phyloP scores from a whole-genome alignment of 2,888 invertebrate species.

The Panzeria rudis region DNA sequence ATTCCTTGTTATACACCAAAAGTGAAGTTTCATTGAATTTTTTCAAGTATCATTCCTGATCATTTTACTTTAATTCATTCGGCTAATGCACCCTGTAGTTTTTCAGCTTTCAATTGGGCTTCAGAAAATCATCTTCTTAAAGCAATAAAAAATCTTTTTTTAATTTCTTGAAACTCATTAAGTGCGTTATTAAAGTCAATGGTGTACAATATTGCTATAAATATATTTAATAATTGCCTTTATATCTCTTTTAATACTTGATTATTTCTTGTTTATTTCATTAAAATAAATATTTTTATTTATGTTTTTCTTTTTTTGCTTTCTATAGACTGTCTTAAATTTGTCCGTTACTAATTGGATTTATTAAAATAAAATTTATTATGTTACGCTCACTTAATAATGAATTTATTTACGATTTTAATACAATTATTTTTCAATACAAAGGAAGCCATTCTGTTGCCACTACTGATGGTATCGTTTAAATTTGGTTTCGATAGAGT shows the following conservation, averaged over 20 bases:
- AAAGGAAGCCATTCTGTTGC: conserved; percentile 41
- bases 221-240: conserved; percentile 31
- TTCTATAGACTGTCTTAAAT: conserved; percentile 74
- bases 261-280: conserved; percentile 63
- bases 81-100: too few relatives aligned
- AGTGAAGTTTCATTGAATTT: too few relatives aligned
- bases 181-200: conserved; percentile 4
- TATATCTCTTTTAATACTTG: conserved; percentile 54
- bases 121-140: too few relatives aligned
- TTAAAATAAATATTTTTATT: conserved; percentile 45
- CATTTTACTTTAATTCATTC: too few relatives aligned
- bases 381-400: conserved; percentile 78
- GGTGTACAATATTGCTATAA: conserved; percentile 30
- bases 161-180: neutral
- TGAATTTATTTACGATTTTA: conserved; percentile 63
- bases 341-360: conserved; percentile 82
- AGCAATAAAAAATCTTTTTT: too few relatives aligned
- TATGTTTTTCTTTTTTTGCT: neutral
- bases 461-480: conserved; percentile 10
- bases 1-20: too few relatives aligned
- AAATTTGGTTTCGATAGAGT: conserved; percentile 25
- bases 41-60: too few relatives aligned
- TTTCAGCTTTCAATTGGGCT: too few relatives aligned
- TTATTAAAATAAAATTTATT: conserved; percentile 81
- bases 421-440: conserved; percentile 23